Evolutionary conservation across 2,888 invertebrate genomes (phyloP), one percentile per base, ranked within the genome.

Genomic region (Meteorus colon): DNA sequence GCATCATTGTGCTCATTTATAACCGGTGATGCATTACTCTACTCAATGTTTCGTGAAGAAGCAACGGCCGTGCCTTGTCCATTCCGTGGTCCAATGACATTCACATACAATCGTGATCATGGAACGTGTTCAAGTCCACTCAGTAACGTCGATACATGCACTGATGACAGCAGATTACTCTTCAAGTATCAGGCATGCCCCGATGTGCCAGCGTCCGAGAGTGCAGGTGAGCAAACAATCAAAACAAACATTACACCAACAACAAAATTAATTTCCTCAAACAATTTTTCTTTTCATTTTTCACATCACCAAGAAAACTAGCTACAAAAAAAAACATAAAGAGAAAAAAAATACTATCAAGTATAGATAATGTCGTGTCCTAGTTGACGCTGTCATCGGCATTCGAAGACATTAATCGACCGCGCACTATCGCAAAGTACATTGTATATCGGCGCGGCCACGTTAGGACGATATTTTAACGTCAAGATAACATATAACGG

Each of bases 181-280:
- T 94, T 98, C 86, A 95, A 95, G 90, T 98, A 97, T 90, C 97
- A 97, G 89, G 97, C 97, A 6, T 98, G 98, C 89, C 96, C 96
- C 19, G 97, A 97, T 90, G 95, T 97, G 6, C 93, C 94, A 82
- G 96, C 96, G 70, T 96, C 97, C 0, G 97, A 97, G 88, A 97
- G 96, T 89, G 95, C 96, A 86, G 96, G 97, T 97, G 90, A 90
- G 91, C 82, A 77, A 76, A 27, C 41, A 16, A 16, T 76, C 24
- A 65, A 12, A 34, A 24, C 6, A 41, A 31, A 72, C 31, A 27
- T 55, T 29, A 4, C 37, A 67, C 0, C 19, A 41, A 1, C 8
- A 34, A 12, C 29, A 66, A 66, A 2, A 63, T 63, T 34, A 24
- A 48, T 41, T 45, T 48, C 6, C 12, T 27, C 48, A 45, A 12